phyloP scores from a whole-genome alignment of 2,888 invertebrate species.

The Cosmia trapezina region DNA sequence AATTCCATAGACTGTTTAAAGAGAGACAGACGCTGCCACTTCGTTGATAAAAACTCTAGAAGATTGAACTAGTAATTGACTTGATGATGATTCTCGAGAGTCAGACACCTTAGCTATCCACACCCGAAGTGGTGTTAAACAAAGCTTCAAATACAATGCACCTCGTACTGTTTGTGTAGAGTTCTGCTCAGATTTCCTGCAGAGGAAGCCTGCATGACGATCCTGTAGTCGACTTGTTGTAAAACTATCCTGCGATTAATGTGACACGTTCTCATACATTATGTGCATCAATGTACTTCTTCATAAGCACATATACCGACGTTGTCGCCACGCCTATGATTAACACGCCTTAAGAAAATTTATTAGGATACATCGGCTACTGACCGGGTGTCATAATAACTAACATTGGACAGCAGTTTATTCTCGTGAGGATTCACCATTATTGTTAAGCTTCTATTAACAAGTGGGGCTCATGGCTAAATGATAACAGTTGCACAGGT shows the following conservation, averaged over 20 bases:
- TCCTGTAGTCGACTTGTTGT: conserved; percentile 15
- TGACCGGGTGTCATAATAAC: background rate
- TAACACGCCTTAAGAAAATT: background rate
- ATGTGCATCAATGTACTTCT: background rate
- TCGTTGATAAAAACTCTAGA: background rate
- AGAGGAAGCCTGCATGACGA: conserved; percentile 13
- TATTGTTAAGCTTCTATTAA: too few relatives aligned
- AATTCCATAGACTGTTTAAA: background rate
- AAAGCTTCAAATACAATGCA: background rate
- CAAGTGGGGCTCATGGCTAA: too few relatives aligned
- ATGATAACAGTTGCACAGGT: too few relatives aligned
- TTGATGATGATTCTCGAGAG: background rate
- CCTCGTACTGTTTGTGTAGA: conserved; percentile 4
- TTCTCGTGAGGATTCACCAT: background rate
- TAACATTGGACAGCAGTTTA: background rate
- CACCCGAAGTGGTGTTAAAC: background rate
- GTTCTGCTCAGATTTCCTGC: conserved; percentile 47
- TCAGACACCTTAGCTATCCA: background rate
- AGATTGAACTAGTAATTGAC: background rate
- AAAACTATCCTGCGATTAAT: conserved; percentile 4
- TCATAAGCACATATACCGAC: background rate
- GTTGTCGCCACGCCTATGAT: background rate
- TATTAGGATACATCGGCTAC: background rate
- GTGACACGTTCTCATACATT: background rate
- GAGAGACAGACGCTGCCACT: background rate